Conservation (phyloP, 2,113 vertebrate species). For the Agapornis roseicollis region DNA sequence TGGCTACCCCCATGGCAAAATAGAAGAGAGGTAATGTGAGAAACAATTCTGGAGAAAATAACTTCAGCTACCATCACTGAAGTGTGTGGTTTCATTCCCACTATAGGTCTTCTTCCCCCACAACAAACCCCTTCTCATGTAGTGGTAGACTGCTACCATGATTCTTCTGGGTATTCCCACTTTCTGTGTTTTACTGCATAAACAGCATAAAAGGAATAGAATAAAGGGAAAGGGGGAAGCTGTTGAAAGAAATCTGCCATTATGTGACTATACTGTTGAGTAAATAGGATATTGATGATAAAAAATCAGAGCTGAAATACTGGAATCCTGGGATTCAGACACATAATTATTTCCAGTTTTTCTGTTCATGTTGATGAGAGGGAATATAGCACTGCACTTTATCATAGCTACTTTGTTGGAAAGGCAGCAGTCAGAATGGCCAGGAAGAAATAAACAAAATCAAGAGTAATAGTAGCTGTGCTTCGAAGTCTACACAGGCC, state of each 20-base stretch:
- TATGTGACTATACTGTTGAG: not conserved
- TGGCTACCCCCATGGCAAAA: not conserved
- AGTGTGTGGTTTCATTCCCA: not conserved
- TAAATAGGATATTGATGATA: not conserved
- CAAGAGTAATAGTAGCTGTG: not conserved
- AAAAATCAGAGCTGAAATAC: not conserved
- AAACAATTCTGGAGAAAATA: slow-evolving; percentile 44
- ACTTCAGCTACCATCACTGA: not conserved
- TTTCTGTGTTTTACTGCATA: not conserved
- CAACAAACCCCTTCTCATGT: not conserved
- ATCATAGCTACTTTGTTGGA: not conserved
- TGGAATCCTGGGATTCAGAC: not conserved
- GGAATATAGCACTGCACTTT: not conserved
- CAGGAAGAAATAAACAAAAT: not conserved
- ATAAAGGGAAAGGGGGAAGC: not conserved
- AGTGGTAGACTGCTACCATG: not conserved
- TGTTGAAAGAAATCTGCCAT: not conserved
- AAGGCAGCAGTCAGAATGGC: not conserved
- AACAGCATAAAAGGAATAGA: not conserved
- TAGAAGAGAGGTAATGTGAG: not conserved
- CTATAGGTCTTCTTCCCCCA: not conserved
- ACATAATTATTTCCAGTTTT: not conserved
- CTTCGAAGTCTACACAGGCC: not conserved
- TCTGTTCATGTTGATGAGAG: not conserved
- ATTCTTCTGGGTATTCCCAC: not conserved